Evolutionary conservation across 1,140 invertebrate genomes (phyloP).

Genomic region (Caenorhabditis remanei): DNA sequence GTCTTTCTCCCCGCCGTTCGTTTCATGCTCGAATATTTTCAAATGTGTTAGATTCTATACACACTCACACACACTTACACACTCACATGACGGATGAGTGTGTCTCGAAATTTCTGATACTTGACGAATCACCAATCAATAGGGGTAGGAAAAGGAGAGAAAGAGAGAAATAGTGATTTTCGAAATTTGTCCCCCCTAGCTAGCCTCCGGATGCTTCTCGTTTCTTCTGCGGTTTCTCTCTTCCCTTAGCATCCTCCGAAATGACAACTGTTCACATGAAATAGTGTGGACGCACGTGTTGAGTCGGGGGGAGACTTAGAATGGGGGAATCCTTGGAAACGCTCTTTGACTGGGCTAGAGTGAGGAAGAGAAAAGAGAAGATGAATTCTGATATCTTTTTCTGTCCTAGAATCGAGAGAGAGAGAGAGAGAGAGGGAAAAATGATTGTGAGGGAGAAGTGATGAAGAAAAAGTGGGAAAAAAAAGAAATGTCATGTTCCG

Average conservation of each 20-base stretch:
- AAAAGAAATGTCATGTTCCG: conserved; percentile 14
- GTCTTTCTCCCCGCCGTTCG: too few relatives aligned
- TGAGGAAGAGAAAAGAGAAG: neutral
- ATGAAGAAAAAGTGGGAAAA: neutral
- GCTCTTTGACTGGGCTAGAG: neutral
- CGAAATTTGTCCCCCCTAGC: neutral
- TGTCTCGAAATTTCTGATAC: neutral
- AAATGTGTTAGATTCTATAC: conserved; percentile 3
- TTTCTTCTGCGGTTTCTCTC: conserved; percentile 40
- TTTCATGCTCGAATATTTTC: neutral
- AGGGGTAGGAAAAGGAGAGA: neutral
- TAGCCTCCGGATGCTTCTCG: conserved; percentile 52
- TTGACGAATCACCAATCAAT: conserved; percentile 23
- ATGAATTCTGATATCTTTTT: neutral
- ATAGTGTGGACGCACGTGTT: neutral
- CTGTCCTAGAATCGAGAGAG: neutral
- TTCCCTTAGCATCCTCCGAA: neutral
- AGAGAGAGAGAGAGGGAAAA: neutral
- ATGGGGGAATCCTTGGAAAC: conserved; percentile 37
- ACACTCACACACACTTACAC: too few relatives aligned
- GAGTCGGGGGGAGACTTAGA: neutral
- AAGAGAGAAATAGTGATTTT: neutral
- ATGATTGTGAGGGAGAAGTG: neutral
- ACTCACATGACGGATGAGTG: conserved; percentile 15
- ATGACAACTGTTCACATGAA: conserved; percentile 36